Evolutionary conservation across 2,113 vertebrate genomes (phyloP).

Genomic region (Takifugu flavidus): DNA sequence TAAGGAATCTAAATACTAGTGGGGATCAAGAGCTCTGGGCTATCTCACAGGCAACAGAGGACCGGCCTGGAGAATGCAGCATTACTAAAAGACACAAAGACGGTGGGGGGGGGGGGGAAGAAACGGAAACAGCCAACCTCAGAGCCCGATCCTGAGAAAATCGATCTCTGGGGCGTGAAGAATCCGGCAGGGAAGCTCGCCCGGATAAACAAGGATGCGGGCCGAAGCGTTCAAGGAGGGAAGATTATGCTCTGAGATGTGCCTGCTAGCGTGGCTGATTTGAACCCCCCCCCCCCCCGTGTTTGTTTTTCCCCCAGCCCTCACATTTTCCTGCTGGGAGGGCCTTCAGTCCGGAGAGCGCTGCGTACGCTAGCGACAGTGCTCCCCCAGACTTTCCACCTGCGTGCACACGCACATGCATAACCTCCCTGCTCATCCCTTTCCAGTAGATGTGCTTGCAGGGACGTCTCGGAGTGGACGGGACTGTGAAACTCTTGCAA

Average conservation of each 20-base stretch:
- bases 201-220: constrained; percentile 24
- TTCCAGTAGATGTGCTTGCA: not conserved
- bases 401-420: constrained; percentile 11
- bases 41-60: constrained; percentile 58
- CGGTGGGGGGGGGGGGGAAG: not conserved
- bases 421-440: not conserved
- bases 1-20: constrained; percentile 57
- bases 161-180: constrained; percentile 32
- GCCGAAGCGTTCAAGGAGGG: constrained; percentile 4
- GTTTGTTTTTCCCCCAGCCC: constrained; percentile 49
- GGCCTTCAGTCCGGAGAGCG: constrained; percentile 28
- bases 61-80: constrained; percentile 38
- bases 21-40: constrained; percentile 53
- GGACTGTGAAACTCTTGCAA: not conserved
- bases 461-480: not conserved
- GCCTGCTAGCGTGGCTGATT: constrained; percentile 16
- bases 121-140: constrained; percentile 32
- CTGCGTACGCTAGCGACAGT: constrained; percentile 23
- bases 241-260: constrained; percentile 17
- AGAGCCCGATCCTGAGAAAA: constrained; percentile 28
- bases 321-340: constrained; percentile 18
- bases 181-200: constrained; percentile 31
- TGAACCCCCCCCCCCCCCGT: not conserved
- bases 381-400: constrained; percentile 13
- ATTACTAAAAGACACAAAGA: constrained; percentile 34